Percentiles rank a stretch among this genome's conserved stretches.
phyloP scores from a whole-genome alignment of 2,113 vertebrate species.

The Cercocebus atys region DNA sequence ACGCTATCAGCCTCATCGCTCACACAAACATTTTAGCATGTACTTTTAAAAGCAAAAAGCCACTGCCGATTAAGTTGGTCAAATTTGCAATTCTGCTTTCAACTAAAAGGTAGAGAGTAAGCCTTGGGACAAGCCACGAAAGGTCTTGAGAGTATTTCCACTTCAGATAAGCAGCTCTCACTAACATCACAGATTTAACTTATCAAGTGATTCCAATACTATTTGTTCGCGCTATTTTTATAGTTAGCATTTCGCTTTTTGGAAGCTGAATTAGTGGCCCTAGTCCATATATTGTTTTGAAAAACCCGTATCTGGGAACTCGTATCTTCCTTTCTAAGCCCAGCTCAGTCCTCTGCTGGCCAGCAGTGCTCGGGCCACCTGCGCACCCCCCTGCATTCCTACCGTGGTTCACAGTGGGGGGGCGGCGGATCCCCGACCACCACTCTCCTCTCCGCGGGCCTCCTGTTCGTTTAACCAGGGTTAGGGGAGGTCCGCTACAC shows the following conservation, averaged over 20 bases:
- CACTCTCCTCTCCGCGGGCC: background rate
- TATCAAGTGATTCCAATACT: background rate
- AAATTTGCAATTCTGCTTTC: conserved; percentile 10
- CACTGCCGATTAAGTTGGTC: background rate
- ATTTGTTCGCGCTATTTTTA: background rate
- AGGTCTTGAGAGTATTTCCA: background rate
- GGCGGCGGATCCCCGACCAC: background rate
- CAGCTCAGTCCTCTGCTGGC: background rate
- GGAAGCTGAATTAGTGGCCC: background rate
- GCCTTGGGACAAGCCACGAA: background rate
- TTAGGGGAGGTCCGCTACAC: background rate
- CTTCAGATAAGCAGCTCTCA: background rate
- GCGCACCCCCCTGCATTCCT: background rate
- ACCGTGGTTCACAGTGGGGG: background rate
- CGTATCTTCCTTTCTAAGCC: background rate
- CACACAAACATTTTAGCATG: background rate
- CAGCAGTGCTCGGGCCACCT: background rate
- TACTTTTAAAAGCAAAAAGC: conserved; percentile 28
- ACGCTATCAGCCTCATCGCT: background rate
- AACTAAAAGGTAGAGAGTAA: background rate
- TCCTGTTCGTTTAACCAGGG: background rate
- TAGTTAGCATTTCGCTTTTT: background rate
- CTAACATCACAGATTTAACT: background rate
- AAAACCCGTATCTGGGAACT: background rate
- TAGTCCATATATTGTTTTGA: background rate